phyloP scores from a whole-genome alignment of 2,888 invertebrate genomes.

The Drosophila trichaetosa region DNA sequence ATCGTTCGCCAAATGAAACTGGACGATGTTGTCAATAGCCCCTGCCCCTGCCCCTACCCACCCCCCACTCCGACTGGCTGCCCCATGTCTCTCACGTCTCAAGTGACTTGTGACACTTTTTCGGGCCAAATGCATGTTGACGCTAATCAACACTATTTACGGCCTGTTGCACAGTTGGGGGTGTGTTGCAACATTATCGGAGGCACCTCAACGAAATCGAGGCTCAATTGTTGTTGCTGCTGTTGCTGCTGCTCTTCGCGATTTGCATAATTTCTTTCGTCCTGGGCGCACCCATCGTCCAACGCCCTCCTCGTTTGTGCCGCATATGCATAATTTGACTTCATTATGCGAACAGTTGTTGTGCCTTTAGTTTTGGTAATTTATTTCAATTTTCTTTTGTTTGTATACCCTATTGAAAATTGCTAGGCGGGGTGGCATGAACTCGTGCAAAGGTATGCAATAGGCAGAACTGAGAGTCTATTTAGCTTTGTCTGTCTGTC shows the following conservation, averaged over 20 bases:
- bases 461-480: fast-evolving
- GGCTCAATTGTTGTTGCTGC: slow-evolving; percentile 26
- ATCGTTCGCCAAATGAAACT: slow-evolving; percentile 57
- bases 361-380: slow-evolving; percentile 84
- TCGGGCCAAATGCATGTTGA: slow-evolving; percentile 65
- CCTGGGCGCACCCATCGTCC: slow-evolving; percentile 23
- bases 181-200: slow-evolving; percentile 24
- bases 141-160: slow-evolving; percentile 70
- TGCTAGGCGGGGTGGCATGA: background rate
- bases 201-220: slow-evolving; percentile 26
- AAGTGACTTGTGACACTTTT: slow-evolving; percentile 54
- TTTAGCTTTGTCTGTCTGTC: background rate
- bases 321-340: slow-evolving; percentile 72
- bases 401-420: background rate
- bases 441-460: background rate
- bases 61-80: background rate
- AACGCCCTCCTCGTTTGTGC: slow-evolving; percentile 73
- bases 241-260: slow-evolving; percentile 21
- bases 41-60: background rate
- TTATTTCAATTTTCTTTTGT: slow-evolving; percentile 80
- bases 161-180: slow-evolving; percentile 62
- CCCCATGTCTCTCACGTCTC: slow-evolving; percentile 14
- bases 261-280: slow-evolving; percentile 77
- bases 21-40: slow-evolving; percentile 22
- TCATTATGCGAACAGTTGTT: slow-evolving; percentile 84